Percentiles rank a stretch among this genome's conserved stretches.
These are phyloP conservation scores for Bubo bubo DNA, from an alignment of 2,113 vertebrate genomes.

Conservation along the genomic window DNA sequence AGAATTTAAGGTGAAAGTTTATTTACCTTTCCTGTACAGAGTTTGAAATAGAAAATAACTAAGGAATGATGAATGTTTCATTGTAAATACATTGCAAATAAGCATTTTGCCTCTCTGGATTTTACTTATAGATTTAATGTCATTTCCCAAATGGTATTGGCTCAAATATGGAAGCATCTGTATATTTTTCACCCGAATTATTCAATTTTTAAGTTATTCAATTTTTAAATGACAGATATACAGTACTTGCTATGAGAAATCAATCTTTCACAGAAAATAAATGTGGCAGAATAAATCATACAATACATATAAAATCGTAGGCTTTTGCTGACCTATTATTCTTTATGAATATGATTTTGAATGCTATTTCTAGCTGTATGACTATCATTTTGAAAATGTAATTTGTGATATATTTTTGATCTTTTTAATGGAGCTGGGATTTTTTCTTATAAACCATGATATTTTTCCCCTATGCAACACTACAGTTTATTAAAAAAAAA, in stretches of 20 bases:
- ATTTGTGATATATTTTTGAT: background rate
- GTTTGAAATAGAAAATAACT: background rate
- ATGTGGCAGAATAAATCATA: background rate
- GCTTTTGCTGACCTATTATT: background rate
- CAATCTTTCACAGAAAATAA: background rate
- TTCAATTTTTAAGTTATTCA: background rate
- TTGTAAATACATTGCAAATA: background rate
- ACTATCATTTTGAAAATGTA: background rate
- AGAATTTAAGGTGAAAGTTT: background rate
- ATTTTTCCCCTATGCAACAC: background rate
- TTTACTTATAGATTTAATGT: background rate
- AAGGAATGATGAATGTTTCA: background rate
- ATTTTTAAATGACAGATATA: conserved; percentile 11
- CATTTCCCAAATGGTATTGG: background rate
- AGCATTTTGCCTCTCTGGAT: background rate
- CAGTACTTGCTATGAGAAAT: conserved; percentile 11
- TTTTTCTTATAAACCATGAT: background rate
- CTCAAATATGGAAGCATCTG: background rate
- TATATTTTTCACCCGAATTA: background rate
- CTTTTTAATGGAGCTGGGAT: background rate
- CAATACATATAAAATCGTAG: background rate
- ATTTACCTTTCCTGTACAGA: background rate
- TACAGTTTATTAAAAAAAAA: background rate
- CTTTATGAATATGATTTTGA: background rate
- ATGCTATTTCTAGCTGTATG: background rate